phyloP scores from a whole-genome alignment of 2,888 invertebrate species.

The Tenthredo distinguenda region DNA sequence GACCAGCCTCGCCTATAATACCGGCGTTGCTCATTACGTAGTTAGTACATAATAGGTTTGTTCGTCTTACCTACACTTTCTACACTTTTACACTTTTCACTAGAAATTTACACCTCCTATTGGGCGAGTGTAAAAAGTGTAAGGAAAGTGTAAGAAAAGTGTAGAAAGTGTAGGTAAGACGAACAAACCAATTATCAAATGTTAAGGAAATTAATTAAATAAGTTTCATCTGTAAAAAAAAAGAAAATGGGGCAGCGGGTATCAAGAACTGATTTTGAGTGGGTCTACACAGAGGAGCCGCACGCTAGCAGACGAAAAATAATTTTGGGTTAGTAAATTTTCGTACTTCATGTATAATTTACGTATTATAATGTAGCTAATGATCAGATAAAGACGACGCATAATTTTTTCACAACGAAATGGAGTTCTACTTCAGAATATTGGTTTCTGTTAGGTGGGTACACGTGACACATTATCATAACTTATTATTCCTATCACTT shows the following conservation, averaged over 20 bases:
- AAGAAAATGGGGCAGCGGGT: conserved; percentile 94
- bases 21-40: background rate
- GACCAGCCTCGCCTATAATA: conserved; percentile 22
- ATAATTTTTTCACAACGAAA: background rate
- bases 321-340: conserved; percentile 87
- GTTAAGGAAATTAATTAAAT: conserved; percentile 30
- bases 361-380: background rate
- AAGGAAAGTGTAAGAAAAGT: too few species aligned
- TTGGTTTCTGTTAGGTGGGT: background rate
- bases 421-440: background rate
- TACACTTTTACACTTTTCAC: too few species aligned
- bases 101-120: too few species aligned
- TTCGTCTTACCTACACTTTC: too few species aligned
- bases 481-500: conserved; percentile 34
- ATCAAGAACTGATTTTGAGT: conserved; percentile 97
- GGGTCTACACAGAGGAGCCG: conserved; percentile 98
- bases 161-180: too few species aligned
- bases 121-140: too few species aligned
- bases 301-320: conserved; percentile 96
- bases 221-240: background rate
- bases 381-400: background rate
- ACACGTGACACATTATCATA: conserved; percentile 16
- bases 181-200: too few species aligned
- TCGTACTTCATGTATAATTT: background rate
- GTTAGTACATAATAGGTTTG: too few species aligned